Evolutionary conservation across 2,888 invertebrate genomes (phyloP).

Genomic region (Ctenicera cuprea): DNA sequence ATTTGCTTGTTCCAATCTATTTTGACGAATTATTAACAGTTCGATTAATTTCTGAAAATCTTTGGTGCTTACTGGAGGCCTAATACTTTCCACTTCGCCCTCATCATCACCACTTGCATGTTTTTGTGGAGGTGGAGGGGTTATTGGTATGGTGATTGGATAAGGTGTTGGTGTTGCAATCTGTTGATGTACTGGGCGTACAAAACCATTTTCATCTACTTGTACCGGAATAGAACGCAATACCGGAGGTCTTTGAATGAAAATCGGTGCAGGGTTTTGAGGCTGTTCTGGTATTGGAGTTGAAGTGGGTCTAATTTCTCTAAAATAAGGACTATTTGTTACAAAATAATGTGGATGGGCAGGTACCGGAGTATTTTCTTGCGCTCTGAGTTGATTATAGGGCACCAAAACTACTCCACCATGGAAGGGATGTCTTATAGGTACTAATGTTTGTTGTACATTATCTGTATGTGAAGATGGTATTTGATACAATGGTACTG

Average conservation of each 20-base stretch:
- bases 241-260: constrained; percentile 59
- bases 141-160: constrained; percentile 61
- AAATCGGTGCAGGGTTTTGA: constrained; percentile 59
- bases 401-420: constrained; percentile 68
- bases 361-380: constrained; percentile 30
- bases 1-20: constrained; percentile 76
- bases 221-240: constrained; percentile 69
- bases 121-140: constrained; percentile 53
- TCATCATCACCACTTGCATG: constrained; percentile 60
- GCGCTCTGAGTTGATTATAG: constrained; percentile 61
- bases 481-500: constrained; percentile 76
- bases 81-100: constrained; percentile 77
- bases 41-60: constrained; percentile 82
- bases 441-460: constrained; percentile 65
- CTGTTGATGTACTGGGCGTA: constrained; percentile 64
- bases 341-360: constrained; percentile 44
- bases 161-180: constrained; percentile 60
- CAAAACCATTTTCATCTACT: constrained; percentile 68
- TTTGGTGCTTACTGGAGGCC: constrained; percentile 82
- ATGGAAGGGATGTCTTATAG: constrained; percentile 72
- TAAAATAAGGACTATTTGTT: constrained; percentile 60
- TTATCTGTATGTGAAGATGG: constrained; percentile 68
- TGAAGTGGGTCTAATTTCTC: constrained; percentile 64
- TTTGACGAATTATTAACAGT: constrained; percentile 80
- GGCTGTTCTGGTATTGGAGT: constrained; percentile 66